These are phyloP conservation scores for Micromussa lordhowensis DNA, from an alignment of 92 coral and sea anemone genomes.

Conservation along the genomic window DNA sequence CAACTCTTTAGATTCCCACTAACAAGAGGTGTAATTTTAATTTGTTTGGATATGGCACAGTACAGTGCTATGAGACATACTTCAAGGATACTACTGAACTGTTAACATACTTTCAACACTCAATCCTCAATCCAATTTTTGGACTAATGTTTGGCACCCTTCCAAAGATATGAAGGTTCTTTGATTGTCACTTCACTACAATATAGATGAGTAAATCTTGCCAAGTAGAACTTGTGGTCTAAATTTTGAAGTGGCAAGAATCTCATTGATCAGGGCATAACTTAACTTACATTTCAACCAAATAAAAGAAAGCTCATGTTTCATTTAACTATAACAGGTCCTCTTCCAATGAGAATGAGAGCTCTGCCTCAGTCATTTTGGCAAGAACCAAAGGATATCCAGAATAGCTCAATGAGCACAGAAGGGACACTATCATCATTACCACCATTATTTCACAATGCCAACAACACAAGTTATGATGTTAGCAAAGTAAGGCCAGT, in stretches of 20 bases:
- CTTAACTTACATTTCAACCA: background rate
- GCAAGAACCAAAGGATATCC: slow-evolving; percentile 91
- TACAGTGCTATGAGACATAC: background rate
- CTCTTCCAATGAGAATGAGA: slow-evolving; percentile 95
- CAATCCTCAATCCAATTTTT: background rate
- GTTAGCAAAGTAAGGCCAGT: slow-evolving; percentile 87
- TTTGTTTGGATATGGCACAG: background rate
- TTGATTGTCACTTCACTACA: background rate
- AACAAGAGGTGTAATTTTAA: background rate
- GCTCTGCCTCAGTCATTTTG: slow-evolving; percentile 98
- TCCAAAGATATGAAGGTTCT: slow-evolving; percentile 26
- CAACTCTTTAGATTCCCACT: background rate
- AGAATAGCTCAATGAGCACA: slow-evolving; percentile 86
- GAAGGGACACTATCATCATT: slow-evolving; percentile 82
- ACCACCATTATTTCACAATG: slow-evolving; percentile 92
- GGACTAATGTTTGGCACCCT: background rate
- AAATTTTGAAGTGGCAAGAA: background rate
- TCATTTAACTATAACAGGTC: slow-evolving; percentile 62
- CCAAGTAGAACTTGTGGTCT: background rate
- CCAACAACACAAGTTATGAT: slow-evolving; percentile 92
- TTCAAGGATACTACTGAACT: background rate
- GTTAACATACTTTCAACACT: background rate
- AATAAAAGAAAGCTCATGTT: background rate
- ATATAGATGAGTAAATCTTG: background rate
- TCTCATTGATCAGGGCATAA: background rate